Evolutionary conservation across 2,797 vertebrate species (phyloP), one percentile per base, ranked within the genome.

Genomic region (Pseudotriccus pelzelni): DNA sequence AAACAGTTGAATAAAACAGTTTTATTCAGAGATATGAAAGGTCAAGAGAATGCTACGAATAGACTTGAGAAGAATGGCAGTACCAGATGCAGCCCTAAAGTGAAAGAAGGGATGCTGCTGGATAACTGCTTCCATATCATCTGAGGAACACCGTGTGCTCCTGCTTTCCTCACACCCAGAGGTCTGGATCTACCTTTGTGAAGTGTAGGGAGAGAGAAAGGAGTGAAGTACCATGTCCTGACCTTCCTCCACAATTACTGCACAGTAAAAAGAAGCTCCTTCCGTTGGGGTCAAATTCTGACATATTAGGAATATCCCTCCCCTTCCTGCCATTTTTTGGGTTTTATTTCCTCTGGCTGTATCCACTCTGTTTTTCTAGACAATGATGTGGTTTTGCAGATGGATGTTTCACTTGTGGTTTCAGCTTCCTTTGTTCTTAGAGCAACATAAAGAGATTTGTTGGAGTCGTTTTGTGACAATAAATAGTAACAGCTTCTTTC

Each of bases 271-370:
- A 67, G 55, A 55, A 67, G 43, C 16, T 68, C 32, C 53, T 70
- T 83, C 12, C 20, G 79, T 60, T n/a, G 39, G 32, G 9, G 8
- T 67, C 47, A 77, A 17, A 34, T 73, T 27, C 58, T 75, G 50
- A 66, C 16, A 20, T 56, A 23, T 39, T 43, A 79, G 12, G 60
- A 83, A 44, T 63, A 70, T 70, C 37, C 14, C 18, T 7, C 7
- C 27, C 13, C 16, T 2, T 9, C 39, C 13, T 3, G 1, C 3
- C 8, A 12, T 24, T 18, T 5, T 10, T 12, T 4, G 0, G 7
- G n/a, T 39, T 32, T 23, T 23, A 14, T 72, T 49, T 34, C 3
- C 50, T 74, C 21, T 17, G 66, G 32, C 58, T 64, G 4, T 32
- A 20, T 60, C 43, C 53, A 13, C 30, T 88, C 23, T n/a, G 1